Percentiles rank a stretch among this genome's conserved stretches.
phyloP scores from a whole-genome alignment of 2,797 vertebrate genomes.

The Protonibea diacanthus region DNA sequence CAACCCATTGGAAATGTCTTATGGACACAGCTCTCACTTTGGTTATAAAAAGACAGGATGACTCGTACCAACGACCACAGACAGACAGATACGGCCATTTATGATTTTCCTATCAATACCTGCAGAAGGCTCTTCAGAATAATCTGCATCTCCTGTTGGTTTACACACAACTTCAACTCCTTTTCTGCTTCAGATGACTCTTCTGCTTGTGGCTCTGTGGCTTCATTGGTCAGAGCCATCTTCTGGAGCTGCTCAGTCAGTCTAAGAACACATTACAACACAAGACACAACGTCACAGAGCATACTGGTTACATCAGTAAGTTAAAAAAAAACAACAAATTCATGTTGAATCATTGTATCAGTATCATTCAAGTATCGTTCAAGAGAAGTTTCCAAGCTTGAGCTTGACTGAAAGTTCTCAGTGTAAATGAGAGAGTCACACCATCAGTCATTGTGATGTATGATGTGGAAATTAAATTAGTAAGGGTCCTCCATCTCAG shows the following conservation, averaged over 20 bases:
- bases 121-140: slow-evolving; percentile 38
- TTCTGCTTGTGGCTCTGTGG: slow-evolving; percentile 29
- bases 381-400: neutral
- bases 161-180: slow-evolving; percentile 37
- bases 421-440: neutral
- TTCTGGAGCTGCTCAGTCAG: slow-evolving; percentile 36
- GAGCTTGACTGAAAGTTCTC: neutral
- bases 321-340: neutral
- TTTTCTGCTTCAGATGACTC: neutral
- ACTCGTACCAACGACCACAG: too few relatives aligned
- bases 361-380: too few relatives aligned
- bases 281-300: neutral
- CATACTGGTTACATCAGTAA: neutral
- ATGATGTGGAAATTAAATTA: neutral
- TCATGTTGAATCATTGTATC: neutral
- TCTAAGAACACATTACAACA: slow-evolving; percentile 20
- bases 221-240: slow-evolving; percentile 38
- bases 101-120: neutral
- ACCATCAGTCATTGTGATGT: neutral
- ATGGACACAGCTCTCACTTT: too few relatives aligned
- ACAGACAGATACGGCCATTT: too few relatives aligned
- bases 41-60: too few relatives aligned
- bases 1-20: too few relatives aligned
- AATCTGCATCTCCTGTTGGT: slow-evolving; percentile 32
- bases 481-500: neutral